Conservation (phyloP, 2,888 invertebrate species). For the Tuta absoluta region DNA sequence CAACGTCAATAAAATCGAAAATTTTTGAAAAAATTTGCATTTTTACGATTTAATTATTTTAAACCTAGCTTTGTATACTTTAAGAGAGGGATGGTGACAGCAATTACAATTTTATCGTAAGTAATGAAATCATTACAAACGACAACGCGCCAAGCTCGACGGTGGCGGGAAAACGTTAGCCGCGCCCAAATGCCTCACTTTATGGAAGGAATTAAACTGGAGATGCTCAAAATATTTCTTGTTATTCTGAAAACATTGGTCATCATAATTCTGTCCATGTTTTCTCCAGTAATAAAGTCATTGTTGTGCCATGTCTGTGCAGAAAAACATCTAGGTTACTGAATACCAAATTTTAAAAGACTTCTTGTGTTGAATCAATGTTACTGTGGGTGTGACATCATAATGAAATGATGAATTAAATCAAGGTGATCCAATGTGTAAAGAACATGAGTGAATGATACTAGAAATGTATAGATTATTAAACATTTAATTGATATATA, state of each 20-base stretch:
- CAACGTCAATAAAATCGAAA: background rate
- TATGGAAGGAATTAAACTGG: conserved; percentile 73
- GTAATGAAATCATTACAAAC: conserved; percentile 6
- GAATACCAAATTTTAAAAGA: no score
- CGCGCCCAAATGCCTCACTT: conserved; percentile 51
- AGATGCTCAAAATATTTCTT: conserved; percentile 10
- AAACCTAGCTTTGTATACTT: background rate
- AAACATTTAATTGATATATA: no score
- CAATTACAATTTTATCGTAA: background rate
- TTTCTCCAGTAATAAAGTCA: background rate
- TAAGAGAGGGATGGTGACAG: background rate
- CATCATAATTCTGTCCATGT: background rate
- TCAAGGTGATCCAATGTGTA: no score
- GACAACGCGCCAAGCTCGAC: background rate
- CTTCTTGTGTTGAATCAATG: no score
- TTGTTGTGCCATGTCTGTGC: no score
- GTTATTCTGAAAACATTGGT: background rate
- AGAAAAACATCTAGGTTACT: no score
- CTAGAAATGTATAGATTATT: no score
- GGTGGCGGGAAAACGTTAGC: conserved; percentile 21
- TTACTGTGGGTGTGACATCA: no score
- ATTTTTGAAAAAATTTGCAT: background rate
- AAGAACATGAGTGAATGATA: no score
- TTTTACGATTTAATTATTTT: background rate
- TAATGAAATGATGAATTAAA: no score